Base-by-base conservation (phyloP, 2,888 invertebrate genomes). In the Miltochrista miniata region DNA sequence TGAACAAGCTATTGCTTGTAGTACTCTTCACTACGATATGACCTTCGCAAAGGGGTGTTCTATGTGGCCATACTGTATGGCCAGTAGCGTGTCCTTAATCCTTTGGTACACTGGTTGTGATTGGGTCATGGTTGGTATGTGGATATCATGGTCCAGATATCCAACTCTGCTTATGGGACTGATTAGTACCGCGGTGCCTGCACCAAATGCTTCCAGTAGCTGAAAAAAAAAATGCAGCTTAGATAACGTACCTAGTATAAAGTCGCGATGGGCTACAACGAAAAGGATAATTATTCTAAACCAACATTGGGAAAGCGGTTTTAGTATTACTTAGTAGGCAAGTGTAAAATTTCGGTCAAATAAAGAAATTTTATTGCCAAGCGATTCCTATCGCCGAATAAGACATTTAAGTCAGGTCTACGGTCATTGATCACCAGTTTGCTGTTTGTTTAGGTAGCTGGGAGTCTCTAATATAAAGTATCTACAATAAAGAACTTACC, bases 171-270 rank as follows among this genome's bases (percentile, higher is more conserved):
- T 95, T 48, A 99, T 95, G 0, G 99, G 99, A 72, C 97, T 97
- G 13, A 99, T 96, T 42, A 98, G 93, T 70, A 98, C 98, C 0
- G 99, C 99, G 18, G 99, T 99, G 49, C 99, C 99, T n/a, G 98
- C 94, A 51, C 99, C 99, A 85, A 99, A 99, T 84, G 99, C 93
- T 89, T 99, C 99, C 65, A 98, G 82, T 63, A 99, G 85, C 98
- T 99, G 35, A 35, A 44, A 43, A 34, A 13, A 29, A 13, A 9
- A 7, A 14, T 18, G n/a, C 33, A 0, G n/a, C 12, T 18, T n/a
- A 34, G 13, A 10, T 36, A 1, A 14, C 0, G 8, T 36, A 1
- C 18, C 8, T 9, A 14, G 2, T 36, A 10, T n/a, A 9, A 13
- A 14, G 36, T 36, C 9, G 13, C 36, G 1, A 2, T 11, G n/a